A percentile compares a stretch with the other conserved stretches of the same genome.
phyloP scores from a whole-genome alignment of 2,797 vertebrate genomes.

The Antrozous pallidus region DNA sequence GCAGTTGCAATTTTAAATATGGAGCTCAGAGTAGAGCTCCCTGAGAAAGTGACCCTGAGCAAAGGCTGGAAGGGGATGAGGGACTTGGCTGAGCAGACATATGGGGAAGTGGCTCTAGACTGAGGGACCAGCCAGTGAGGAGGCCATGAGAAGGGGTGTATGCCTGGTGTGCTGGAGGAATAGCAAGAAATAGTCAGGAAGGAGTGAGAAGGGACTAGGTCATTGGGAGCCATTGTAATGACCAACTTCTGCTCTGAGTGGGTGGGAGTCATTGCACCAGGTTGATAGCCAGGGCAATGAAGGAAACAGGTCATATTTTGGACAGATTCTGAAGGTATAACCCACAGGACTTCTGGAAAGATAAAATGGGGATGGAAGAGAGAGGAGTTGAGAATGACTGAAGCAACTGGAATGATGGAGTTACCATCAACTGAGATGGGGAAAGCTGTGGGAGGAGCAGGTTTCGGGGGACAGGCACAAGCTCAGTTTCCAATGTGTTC shows the following conservation, averaged over 20 bases:
- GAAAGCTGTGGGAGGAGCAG: not conserved
- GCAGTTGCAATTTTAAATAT: not conserved
- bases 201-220: not conserved
- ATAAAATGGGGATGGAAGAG: not conserved
- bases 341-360: not conserved
- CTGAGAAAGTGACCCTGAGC: not conserved
- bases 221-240: not conserved
- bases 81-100: not conserved
- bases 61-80: not conserved
- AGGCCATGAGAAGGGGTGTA: not conserved
- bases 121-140: not conserved
- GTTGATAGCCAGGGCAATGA: too few relatives aligned
- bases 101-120: not conserved
- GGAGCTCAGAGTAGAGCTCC: not conserved
- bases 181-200: not conserved
- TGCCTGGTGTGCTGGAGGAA: too few relatives aligned
- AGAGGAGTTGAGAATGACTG: not conserved
- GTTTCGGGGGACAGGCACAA: too few relatives aligned
- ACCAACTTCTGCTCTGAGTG: not conserved
- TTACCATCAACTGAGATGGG: not conserved
- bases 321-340: not conserved
- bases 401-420: not conserved
- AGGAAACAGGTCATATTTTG: not conserved
- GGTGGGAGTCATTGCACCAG: not conserved
- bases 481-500: accelerated